Base-by-base conservation (phyloP, 2,888 invertebrate species). In the Sepiola atlantica region DNA sequence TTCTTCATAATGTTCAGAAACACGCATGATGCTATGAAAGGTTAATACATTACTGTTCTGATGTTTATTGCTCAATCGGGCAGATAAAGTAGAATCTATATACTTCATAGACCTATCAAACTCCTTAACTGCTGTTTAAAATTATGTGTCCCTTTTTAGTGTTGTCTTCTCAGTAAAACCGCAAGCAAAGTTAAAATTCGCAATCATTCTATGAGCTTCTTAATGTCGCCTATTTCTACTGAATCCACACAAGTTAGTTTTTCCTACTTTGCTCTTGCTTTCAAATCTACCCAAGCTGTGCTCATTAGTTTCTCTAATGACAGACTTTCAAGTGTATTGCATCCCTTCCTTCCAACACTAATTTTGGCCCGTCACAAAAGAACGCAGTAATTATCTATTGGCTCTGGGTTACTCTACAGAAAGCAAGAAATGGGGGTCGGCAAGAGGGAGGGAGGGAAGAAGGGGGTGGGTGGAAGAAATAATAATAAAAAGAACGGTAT, bases 381-480 rank as follows among this genome's bases (percentile, higher is more conserved):
- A 77, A 77, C 77, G n/a, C 77, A 77, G 77, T 77, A 77, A 77
- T 77, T 77, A 77, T 77, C 16, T 77, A 77, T 77, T 77, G 77
- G 77, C 77, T 77, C 77, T 77, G 77, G 77, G 77, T 77, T 77
- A 77, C 77, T 77, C n/a, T 21, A 77, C 14, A 77, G 77, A 77
- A 16, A 77, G 77, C 16, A 77, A 77, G 77, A 77, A 18, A 77
- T 77, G 77, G n/a, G 32, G n/a, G 32, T 45, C 45, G 45, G 2
- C 45, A 45, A n/a, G n/a, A n/a, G n/a, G n/a, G n/a, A n/a, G n/a
- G n/a, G n/a, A n/a, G n/a, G n/a, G 45, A 2, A 45, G 45, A 45
- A 45, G 45, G 8, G 45, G 45, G 45, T 45, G 8, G 45, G 45
- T 45, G 18, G 77, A 12, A 16, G n/a, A 32, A 77, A 77, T n/a